Evolutionary conservation across 1,140 invertebrate species (phyloP).

Genomic region (Caenorhabditis tropicalis): DNA sequence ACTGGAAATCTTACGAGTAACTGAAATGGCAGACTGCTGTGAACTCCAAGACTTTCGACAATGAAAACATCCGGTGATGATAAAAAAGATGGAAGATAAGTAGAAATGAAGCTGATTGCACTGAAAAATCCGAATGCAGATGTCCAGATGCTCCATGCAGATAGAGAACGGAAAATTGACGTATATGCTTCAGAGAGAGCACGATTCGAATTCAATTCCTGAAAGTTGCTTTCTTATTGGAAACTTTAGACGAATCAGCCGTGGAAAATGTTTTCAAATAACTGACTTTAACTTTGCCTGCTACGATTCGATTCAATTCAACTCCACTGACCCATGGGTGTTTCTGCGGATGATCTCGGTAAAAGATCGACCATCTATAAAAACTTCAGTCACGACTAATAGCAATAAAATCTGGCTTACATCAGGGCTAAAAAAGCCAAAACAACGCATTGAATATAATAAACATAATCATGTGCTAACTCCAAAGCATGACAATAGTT

Average conservation of each 20-base stretch:
- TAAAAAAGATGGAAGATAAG: conserved; percentile 45
- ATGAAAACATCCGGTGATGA: conserved; percentile 48
- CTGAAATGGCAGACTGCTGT: conserved; percentile 14
- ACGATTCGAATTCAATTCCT: conserved; percentile 50
- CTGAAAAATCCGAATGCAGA: conserved; percentile 48
- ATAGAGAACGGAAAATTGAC: conserved; percentile 46
- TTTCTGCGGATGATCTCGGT: conserved; percentile 54
- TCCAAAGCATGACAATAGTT: conserved; percentile 41
- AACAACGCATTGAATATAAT: conserved; percentile 14
- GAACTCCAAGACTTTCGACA: conserved; percentile 40
- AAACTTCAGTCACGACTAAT: background rate
- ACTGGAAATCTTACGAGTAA: background rate
- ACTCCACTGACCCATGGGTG: conserved; percentile 57
- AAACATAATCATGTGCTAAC: background rate
- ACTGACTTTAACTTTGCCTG: conserved; percentile 52
- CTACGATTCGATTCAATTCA: conserved; percentile 55
- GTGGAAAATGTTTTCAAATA: background rate
- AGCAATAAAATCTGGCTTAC: background rate
- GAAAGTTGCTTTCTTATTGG: background rate
- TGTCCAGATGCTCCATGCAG: conserved; percentile 55
- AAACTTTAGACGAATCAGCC: too few species aligned
- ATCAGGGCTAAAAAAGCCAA: conserved; percentile 37
- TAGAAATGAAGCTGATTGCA: background rate
- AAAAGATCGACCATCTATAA: conserved; percentile 54
- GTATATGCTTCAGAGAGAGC: conserved; percentile 36